These are phyloP conservation scores for Palythoa grandis DNA, from an alignment of 92 coral and sea anemone genomes.

Conservation along the genomic window DNA sequence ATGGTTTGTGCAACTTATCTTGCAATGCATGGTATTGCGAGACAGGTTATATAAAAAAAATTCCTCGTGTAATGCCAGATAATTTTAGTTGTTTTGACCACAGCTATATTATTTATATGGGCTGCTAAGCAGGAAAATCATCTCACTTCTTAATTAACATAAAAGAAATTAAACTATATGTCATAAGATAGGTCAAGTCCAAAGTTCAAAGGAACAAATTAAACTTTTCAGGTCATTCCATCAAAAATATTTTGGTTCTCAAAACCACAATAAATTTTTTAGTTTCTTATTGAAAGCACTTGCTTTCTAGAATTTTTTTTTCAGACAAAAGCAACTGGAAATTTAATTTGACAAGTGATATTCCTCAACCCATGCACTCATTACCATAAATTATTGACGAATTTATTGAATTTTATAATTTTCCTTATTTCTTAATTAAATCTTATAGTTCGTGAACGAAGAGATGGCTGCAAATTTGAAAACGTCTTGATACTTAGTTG, in stretches of 20 bases:
- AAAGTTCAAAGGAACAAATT: neutral
- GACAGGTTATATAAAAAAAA: too few species aligned
- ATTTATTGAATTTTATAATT: neutral
- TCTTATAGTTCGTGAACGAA: too few species aligned
- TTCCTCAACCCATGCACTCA: neutral
- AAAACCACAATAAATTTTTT: neutral
- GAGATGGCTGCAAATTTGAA: neutral
- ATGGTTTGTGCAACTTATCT: too few species aligned
- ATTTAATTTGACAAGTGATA: neutral
- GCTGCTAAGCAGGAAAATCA: neutral
- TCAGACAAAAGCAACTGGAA: neutral
- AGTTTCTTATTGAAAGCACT: neutral
- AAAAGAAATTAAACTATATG: neutral
- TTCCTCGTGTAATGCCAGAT: too few species aligned
- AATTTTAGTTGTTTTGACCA: too few species aligned
- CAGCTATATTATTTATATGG: too few species aligned
- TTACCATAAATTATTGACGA: conserved; percentile 15
- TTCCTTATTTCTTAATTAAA: neutral
- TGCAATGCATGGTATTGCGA: too few species aligned
- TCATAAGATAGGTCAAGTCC: neutral
- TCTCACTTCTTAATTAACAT: neutral
- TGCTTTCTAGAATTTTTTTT: neutral
- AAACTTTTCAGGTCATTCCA: too few species aligned
- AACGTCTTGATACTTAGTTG: too few species aligned
- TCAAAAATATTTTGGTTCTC: neutral